Base-by-base conservation (phyloP, 2,113 vertebrate genomes). In the Pseudorectes ferrugineus region DNA sequence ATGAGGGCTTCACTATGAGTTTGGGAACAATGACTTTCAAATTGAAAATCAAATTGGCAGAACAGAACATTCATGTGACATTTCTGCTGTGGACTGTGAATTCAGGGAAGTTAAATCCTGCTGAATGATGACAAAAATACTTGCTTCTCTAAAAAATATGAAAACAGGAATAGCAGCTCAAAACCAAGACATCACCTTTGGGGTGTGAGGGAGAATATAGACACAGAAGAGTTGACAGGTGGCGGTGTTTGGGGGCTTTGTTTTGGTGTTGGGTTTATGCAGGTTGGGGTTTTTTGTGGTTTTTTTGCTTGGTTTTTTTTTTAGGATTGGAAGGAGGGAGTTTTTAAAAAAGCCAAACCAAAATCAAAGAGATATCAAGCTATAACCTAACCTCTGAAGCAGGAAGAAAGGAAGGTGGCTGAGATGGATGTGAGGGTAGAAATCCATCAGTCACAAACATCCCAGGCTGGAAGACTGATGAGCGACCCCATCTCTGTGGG, bases 401-500 rank as follows among this genome's bases (percentile, higher is more conserved):
- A 62, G 33, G 15, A 55, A 54, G 51, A 70, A 74, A 65, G 54
- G 17, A 54, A 76, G 21, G 35, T 3, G 3, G 3, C 12, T 54
- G 33, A 77, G 51, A 42, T 52, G 48, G 33, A 42, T 31, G 57
- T 42, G 31, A 63, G 38, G 8, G 19, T 52, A 52, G 49, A 74
- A 89, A 48, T 49, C 45, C 24, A 11, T n/a, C 18, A 11, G 25
- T 71, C 78, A 17, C 14, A 49, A 45, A n/a, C 15, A 31, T 70
- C 28, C 25, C 28, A 7, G 46, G 20, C 0, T 61, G 20, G 55
- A 77, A 86, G 29, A 16, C 14, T 21, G 19, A 26, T n/a, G 17
- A 26, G 4, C 1, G 9, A 38, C 4, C 8, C 14, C 20, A 0
- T 17, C 4, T 15, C 21, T 42, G 12, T 62, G 51, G 24, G 42